Evolutionary conservation across 2,888 invertebrate species (phyloP).

Genomic region (Zelleria hepariella): DNA sequence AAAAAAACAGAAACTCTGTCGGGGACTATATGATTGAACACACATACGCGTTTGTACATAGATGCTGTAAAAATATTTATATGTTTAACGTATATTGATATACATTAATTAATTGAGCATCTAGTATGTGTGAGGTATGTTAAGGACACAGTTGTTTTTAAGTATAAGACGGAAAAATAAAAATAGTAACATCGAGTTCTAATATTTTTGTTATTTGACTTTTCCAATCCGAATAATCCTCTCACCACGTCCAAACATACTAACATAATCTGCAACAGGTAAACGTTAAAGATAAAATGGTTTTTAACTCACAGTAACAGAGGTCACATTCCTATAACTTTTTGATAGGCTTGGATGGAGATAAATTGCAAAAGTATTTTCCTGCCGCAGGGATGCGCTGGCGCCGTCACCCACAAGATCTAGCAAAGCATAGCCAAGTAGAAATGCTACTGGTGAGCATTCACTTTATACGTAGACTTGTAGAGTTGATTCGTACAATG

Average conservation of each 20-base stretch:
- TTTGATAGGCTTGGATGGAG: not conserved
- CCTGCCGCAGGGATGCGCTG: conserved; percentile 58
- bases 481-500: not conserved
- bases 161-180: conserved; percentile 60
- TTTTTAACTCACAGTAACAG: not conserved
- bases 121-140: conserved; percentile 55
- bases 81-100: conserved; percentile 48
- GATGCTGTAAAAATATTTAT: conserved; percentile 67
- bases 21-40: conserved; percentile 26
- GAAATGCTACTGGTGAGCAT: conserved; percentile 32
- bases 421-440: conserved; percentile 48
- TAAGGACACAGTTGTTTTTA: conserved; percentile 58
- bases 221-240: conserved; percentile 3
- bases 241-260: not conserved
- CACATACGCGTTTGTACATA: conserved; percentile 54
- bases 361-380: conserved; percentile 11
- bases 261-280: not conserved
- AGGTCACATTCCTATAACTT: not conserved
- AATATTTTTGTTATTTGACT: conserved; percentile 40
- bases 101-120: conserved; percentile 46
- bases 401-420: conserved; percentile 64
- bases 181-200: conserved; percentile 58
- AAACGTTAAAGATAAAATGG: conserved; percentile 7
- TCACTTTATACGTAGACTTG: not conserved
- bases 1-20: conserved; percentile 10